Percentiles rank a stretch among this genome's conserved stretches.
Evolutionary conservation across 1,140 invertebrate species (phyloP).

Genomic region (Meloidogyne chitwoodi): DNA sequence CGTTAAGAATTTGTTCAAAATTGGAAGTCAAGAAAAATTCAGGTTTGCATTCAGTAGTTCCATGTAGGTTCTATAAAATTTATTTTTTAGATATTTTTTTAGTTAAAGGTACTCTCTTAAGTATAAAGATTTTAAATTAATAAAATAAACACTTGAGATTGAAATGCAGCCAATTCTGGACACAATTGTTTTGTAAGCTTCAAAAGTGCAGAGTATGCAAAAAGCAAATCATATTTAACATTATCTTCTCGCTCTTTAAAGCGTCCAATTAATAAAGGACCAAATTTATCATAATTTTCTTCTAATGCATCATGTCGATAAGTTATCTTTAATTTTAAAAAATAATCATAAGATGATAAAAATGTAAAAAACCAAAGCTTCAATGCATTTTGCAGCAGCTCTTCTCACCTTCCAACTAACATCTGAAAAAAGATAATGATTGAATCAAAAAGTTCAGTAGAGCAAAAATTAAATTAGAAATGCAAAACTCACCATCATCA

Average conservation of each 20-base stretch:
- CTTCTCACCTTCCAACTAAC: slow-evolving; percentile 96
- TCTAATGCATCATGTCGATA: slow-evolving; percentile 82
- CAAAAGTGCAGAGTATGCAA: slow-evolving; percentile 87
- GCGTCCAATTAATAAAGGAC: slow-evolving; percentile 32
- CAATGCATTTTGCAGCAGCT: slow-evolving; percentile 91
- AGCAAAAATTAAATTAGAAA: too few relatives aligned
- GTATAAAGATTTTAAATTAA: too few relatives aligned
- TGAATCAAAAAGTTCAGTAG: background rate
- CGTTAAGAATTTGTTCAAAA: slow-evolving; percentile 11
- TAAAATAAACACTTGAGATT: slow-evolving; percentile 15
- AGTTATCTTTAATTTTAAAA: slow-evolving; percentile 59
- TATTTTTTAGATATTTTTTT: too few relatives aligned
- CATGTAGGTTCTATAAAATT: background rate
- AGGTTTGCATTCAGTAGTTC: background rate
- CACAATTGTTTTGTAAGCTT: slow-evolving; percentile 67
- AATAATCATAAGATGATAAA: background rate
- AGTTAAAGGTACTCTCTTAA: too few relatives aligned
- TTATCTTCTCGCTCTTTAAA: slow-evolving; percentile 89
- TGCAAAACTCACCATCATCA: slow-evolving; percentile 68
- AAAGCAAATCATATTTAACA: slow-evolving; percentile 94
- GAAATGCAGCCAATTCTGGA: slow-evolving; percentile 21
- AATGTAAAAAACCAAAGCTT: slow-evolving; percentile 73
- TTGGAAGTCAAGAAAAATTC: slow-evolving; percentile 1
- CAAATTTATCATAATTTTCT: slow-evolving; percentile 75
- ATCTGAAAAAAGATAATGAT: slow-evolving; percentile 60